Conservation (phyloP, 1,140 invertebrate species). For the Pachypsylla venusta region DNA sequence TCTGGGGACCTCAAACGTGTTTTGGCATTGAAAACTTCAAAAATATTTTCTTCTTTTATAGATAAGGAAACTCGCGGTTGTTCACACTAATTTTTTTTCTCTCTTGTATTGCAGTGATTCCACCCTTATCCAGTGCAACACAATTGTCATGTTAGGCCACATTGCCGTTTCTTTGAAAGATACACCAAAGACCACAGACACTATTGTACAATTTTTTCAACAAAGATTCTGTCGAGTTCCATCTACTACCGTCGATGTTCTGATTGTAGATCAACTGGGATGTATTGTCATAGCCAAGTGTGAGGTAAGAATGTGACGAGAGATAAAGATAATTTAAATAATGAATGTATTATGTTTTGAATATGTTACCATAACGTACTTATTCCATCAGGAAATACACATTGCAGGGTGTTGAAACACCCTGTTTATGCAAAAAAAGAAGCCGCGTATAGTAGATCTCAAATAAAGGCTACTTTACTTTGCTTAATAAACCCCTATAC, state of each 20-base stretch:
- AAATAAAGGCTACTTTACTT: no score
- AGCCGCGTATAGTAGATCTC: no score
- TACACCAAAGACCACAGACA: conserved; percentile 79
- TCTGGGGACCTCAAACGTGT: no score
- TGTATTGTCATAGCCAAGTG: conserved; percentile 92
- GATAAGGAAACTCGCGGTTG: no score
- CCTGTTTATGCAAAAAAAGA: no score
- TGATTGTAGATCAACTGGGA: conserved; percentile 94
- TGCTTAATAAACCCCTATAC: no score
- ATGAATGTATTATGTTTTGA: conserved; percentile 6
- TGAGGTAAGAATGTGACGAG: no score
- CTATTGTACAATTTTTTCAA: conserved; percentile 93
- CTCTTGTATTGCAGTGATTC: conserved; percentile 72
- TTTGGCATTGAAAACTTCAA: no score
- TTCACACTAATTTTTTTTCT: conserved; percentile 26
- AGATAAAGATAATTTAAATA: neutral
- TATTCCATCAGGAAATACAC: no score
- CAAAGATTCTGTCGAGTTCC: conserved; percentile 83
- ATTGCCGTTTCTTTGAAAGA: conserved; percentile 89
- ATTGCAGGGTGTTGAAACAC: no score
- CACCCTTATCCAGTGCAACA: conserved; percentile 83
- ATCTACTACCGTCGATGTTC: conserved; percentile 68
- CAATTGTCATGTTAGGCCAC: conserved; percentile 92
- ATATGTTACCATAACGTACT: no score
- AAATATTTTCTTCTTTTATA: no score